Base-by-base conservation (phyloP, 1,140 invertebrate genomes). In the Phthorimaea operculella region DNA sequence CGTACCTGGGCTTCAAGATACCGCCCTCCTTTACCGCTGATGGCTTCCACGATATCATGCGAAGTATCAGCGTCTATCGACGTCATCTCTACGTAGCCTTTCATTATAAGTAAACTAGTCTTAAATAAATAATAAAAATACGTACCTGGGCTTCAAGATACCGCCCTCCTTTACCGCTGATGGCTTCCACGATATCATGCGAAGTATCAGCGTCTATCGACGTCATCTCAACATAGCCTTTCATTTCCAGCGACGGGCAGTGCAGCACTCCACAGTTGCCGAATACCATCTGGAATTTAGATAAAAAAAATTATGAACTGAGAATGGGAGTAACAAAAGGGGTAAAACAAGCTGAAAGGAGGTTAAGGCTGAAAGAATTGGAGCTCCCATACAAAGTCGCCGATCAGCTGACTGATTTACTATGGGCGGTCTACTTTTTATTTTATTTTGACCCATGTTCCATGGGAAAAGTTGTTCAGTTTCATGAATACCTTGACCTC, bases 31-130 rank as follows among this genome's bases (percentile, higher is more conserved):
- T 93, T 93, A 8, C 90, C 90, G 57, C 89, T 90, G 64, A 99
- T 95, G 17, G 94, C 94, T 76, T 98, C 94, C 9, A 93, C 91
- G 62, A 98, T 95, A 74, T 98, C 96, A 70, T 94, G 89, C 0
- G 96, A 97, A 0, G 96, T 98, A 71, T 98, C 95, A 0, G 94
- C 91, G 80, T 98, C 97, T 59, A 98, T 94, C 1, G 95, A 93
- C 1, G 96, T 98, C 96, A 99, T 96, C 86, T 98, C 97, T 0
- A 99, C 95, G 79, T 96, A 99, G 45, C 95, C 94, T 81, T 96
- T 97, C 21, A 28, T 28, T n/a, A n/a, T n/a, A n/a, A n/a, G n/a
- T n/a, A n/a, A n/a, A n/a, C n/a, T n/a, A n/a, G n/a, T n/a, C n/a
- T n/a, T n/a, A n/a, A n/a, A n/a, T n/a, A n/a, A n/a, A 98, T 95